phyloP scores from a whole-genome alignment of 2,113 vertebrate genomes.

The Glareola pratincola region DNA sequence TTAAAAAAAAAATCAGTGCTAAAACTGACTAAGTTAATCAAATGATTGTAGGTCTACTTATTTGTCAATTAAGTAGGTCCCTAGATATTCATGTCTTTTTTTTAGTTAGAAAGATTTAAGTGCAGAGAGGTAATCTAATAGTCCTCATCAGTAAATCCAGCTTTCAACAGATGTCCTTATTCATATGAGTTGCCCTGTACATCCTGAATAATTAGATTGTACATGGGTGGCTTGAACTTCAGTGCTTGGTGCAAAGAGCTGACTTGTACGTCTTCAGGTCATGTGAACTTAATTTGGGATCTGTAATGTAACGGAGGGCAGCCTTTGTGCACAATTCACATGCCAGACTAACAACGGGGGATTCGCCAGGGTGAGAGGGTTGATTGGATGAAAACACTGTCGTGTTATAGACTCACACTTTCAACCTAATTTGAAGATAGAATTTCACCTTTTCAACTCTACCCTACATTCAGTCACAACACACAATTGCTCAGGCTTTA shows the following conservation, averaged over 20 bases:
- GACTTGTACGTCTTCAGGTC: not conserved
- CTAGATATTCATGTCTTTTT: not conserved
- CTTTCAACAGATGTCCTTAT: not conserved
- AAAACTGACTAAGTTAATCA: not conserved
- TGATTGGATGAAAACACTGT: not conserved
- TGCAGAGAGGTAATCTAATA: not conserved
- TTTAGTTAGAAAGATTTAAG: not conserved
- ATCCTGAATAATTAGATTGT: constrained; percentile 25
- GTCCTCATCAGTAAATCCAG: not conserved
- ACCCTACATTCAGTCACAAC: not conserved
- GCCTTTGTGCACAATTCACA: not conserved
- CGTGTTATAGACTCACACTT: not conserved
- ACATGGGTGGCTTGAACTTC: constrained; percentile 1
- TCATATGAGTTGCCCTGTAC: not conserved
- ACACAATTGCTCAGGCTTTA: not conserved
- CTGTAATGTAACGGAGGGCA: not conserved
- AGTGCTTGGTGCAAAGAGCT: not conserved
- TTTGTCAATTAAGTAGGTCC: no score
- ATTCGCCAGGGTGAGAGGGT: not conserved
- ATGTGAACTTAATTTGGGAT: not conserved
- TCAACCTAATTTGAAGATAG: not conserved
- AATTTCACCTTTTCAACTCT: constrained; percentile 30
- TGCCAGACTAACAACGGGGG: not conserved
- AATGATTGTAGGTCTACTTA: not conserved
- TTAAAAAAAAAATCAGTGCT: not conserved